A percentile compares a stretch with the other conserved stretches of the same genome.
Evolutionary conservation across 2,113 vertebrate genomes (phyloP).

Genomic region (Neolamprologus devosi): DNA sequence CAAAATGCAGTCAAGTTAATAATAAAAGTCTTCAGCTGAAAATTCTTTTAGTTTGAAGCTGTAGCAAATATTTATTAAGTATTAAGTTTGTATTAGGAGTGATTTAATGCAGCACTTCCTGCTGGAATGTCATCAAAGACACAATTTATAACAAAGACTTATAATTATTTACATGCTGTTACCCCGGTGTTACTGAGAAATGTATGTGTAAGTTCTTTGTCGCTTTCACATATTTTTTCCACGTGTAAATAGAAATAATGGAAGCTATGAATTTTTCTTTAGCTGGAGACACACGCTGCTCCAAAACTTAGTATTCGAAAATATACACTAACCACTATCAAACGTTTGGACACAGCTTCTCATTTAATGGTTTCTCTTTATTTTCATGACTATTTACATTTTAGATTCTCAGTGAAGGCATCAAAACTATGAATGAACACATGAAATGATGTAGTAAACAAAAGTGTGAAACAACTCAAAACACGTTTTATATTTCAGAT

Average conservation of each 20-base stretch:
- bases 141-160: not conserved
- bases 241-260: not conserved
- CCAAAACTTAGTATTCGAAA: fast-evolving
- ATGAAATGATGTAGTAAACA: not conserved
- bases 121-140: not conserved
- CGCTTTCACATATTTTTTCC: not conserved
- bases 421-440: not conserved
- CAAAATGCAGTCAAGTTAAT: not conserved
- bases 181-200: fast-evolving
- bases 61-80: not conserved
- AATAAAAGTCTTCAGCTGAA: not conserved
- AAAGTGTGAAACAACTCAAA: not conserved
- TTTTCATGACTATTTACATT: not conserved
- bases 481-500: not conserved
- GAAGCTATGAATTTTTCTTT: not conserved
- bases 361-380: not conserved
- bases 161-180: not conserved
- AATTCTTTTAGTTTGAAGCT: not conserved
- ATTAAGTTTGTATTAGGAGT: not conserved
- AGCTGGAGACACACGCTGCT: not conserved
- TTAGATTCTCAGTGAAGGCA: not conserved
- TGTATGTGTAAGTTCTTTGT: fast-evolving
- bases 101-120: fast-evolving
- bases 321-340: not conserved
- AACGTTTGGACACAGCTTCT: not conserved